Percentiles rank a stretch among this genome's conserved stretches.
These are phyloP conservation scores for Myxocyprinus asiaticus DNA, from an alignment of 2,113 vertebrate genomes.

Conservation along the genomic window DNA sequence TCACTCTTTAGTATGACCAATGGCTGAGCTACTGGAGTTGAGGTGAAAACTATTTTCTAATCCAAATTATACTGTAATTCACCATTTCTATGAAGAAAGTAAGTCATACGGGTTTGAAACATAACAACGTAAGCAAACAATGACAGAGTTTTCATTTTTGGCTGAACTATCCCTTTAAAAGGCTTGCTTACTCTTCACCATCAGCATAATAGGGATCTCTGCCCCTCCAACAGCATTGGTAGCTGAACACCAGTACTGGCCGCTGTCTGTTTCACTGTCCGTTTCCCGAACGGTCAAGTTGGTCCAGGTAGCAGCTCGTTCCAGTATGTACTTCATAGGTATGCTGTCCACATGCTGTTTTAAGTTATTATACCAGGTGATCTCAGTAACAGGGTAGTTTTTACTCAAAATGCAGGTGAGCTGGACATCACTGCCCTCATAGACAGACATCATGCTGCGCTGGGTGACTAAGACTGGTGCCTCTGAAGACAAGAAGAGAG, in stretches of 20 bases:
- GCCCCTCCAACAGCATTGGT: conserved; percentile 82
- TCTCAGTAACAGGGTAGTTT: conserved; percentile 66
- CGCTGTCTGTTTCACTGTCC: conserved; percentile 73
- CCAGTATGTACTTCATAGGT: conserved; percentile 75
- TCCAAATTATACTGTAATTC: too few species aligned
- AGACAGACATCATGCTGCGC: conserved; percentile 73
- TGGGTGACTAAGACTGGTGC: conserved; percentile 77
- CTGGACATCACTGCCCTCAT: conserved; percentile 80
- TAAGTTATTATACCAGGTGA: conserved; percentile 83
- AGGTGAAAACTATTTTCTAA: too few species aligned
- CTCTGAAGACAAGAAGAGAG: conserved; percentile 65
- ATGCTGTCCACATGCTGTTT: conserved; percentile 64
- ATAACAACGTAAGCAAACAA: too few species aligned
- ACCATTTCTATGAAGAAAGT: too few species aligned
- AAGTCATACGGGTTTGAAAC: too few species aligned
- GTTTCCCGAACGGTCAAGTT: conserved; percentile 78
- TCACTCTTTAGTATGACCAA: not conserved
- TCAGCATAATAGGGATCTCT: conserved; percentile 75
- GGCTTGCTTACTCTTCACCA: conserved; percentile 79
- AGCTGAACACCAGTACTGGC: conserved; percentile 81
- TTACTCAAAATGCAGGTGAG: conserved; percentile 76
- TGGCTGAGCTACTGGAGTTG: not conserved
- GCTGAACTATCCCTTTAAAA: not conserved
- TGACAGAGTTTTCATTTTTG: too few species aligned
- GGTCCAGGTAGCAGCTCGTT: conserved; percentile 73